These are phyloP conservation scores for Platichthys stellatus DNA, from an alignment of 2,113 vertebrate species.

Conservation along the genomic window DNA sequence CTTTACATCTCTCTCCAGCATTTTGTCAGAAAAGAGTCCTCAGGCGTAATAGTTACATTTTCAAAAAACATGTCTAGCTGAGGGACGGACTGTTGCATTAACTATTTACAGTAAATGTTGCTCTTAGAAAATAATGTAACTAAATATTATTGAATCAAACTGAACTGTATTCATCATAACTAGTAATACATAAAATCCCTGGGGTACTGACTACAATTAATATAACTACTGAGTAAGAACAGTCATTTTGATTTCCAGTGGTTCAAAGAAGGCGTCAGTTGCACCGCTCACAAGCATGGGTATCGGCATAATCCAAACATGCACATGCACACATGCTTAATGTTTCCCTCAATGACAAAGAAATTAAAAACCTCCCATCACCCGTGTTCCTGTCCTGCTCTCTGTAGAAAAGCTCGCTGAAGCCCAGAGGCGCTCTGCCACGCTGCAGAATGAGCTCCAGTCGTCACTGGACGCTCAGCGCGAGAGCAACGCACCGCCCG, in stretches of 20 bases:
- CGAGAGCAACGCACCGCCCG: slow-evolving; percentile 85
- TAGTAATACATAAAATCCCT: no score
- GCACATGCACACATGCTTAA: no score
- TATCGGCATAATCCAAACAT: no score
- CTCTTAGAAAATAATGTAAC: no score
- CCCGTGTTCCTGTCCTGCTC: background rate
- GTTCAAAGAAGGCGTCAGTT: background rate
- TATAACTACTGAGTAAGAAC: background rate
- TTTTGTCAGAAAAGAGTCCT: background rate
- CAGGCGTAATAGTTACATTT: no score
- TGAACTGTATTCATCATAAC: no score
- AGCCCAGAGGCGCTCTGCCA: slow-evolving; percentile 93
- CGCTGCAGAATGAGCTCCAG: slow-evolving; percentile 95
- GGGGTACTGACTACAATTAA: no score
- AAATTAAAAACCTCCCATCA: background rate
- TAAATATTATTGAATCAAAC: no score
- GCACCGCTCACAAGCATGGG: no score
- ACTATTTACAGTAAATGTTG: no score
- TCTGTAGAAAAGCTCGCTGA: slow-evolving; percentile 94
- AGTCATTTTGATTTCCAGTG: background rate
- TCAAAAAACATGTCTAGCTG: no score
- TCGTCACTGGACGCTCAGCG: slow-evolving; percentile 94
- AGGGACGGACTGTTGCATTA: no score
- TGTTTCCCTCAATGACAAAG: background rate
- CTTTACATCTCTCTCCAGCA: background rate